A percentile compares a stretch with the other conserved stretches of the same genome.
Evolutionary conservation across 92 coral and sea anemone species (phyloP).

Genomic region (Ricordea florida): DNA sequence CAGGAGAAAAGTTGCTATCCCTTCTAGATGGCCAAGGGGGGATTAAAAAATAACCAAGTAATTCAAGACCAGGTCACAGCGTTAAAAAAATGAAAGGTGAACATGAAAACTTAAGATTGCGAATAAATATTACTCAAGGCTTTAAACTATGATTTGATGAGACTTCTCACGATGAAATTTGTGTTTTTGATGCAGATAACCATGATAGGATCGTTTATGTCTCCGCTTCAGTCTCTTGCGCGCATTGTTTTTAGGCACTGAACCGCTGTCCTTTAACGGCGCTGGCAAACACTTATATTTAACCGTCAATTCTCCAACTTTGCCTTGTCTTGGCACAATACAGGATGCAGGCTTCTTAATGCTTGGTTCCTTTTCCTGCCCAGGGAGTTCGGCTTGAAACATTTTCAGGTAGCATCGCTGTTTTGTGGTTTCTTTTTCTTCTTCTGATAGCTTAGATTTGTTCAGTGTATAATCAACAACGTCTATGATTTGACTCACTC

Average conservation of each 20-base stretch:
- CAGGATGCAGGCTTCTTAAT: slow-evolving; percentile 31
- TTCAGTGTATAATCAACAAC: slow-evolving; percentile 46
- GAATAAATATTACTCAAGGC: too few relatives aligned
- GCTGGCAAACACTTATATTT: slow-evolving; percentile 39
- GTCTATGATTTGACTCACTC: slow-evolving; percentile 32
- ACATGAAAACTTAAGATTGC: too few relatives aligned
- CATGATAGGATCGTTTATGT: background rate
- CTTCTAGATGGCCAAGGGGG: too few relatives aligned
- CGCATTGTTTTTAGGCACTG: background rate
- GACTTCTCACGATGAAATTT: too few relatives aligned
- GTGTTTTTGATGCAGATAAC: too few relatives aligned
- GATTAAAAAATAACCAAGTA: too few relatives aligned
- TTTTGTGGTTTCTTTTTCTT: slow-evolving; percentile 10
- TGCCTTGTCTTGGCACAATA: slow-evolving; percentile 46
- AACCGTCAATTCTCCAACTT: slow-evolving; percentile 37
- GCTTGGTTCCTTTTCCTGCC: background rate
- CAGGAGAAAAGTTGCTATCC: too few relatives aligned
- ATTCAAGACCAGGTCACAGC: too few relatives aligned
- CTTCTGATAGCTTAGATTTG: slow-evolving; percentile 14
- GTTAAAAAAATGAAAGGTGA: too few relatives aligned
- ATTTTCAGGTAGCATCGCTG: slow-evolving; percentile 29
- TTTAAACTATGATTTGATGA: too few relatives aligned
- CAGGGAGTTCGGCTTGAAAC: slow-evolving; percentile 6
- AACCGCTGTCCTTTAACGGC: background rate
- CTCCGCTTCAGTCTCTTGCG: background rate